A percentile compares a stretch with the other conserved stretches of the same genome.
Conservation (phyloP, 2,113 vertebrate species). For the Macroglossus sobrinus region DNA sequence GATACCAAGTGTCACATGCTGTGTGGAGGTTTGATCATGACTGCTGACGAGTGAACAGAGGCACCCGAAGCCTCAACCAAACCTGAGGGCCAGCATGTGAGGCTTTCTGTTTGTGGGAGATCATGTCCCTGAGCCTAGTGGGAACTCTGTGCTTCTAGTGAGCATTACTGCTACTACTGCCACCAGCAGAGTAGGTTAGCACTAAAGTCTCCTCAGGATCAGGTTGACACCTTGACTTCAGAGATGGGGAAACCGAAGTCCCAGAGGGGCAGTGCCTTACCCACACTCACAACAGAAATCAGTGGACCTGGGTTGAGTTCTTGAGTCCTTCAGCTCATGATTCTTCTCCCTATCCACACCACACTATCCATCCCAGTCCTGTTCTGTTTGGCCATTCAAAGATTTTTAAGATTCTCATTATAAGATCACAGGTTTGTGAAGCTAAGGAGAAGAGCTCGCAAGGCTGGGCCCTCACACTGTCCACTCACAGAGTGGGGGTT, state of each 20-base stretch:
- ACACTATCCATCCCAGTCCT: neutral
- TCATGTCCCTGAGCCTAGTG: neutral
- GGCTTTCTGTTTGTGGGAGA: neutral
- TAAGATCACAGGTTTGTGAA: neutral
- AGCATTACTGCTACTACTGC: neutral
- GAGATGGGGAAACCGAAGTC: neutral
- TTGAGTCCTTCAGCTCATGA: neutral
- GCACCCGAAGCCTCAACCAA: neutral
- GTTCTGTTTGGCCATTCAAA: neutral
- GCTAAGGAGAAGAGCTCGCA: neutral
- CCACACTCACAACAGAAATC: neutral
- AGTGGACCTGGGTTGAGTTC: neutral
- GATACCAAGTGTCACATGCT: neutral
- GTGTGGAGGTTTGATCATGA: neutral
- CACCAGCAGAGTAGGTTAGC: neutral
- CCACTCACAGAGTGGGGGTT: neutral
- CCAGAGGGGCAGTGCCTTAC: neutral
- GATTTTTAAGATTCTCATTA: neutral
- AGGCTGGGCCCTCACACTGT: neutral
- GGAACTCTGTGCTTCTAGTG: no score
- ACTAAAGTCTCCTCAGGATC: neutral
- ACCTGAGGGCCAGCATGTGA: rapidly evolving
- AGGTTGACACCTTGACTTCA: neutral
- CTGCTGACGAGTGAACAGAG: neutral
- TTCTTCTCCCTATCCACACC: neutral